These are phyloP conservation scores for Channa striata DNA, from an alignment of 2,797 vertebrate genomes.

Conservation along the genomic window DNA sequence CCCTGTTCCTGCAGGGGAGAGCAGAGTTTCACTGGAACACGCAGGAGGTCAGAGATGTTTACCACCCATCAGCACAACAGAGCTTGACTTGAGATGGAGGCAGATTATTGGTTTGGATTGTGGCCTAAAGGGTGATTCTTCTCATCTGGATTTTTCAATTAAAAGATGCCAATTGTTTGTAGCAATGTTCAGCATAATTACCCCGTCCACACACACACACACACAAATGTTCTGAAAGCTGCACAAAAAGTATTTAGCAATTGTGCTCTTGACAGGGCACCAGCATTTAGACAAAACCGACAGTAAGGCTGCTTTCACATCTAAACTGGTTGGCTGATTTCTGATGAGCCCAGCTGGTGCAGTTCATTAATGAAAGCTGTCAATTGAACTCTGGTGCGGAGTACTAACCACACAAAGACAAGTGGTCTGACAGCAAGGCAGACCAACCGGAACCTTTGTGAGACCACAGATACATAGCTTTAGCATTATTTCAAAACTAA, in stretches of 20 bases:
- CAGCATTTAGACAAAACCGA: not conserved
- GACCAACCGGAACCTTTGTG: too few species aligned
- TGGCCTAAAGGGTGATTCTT: not conserved
- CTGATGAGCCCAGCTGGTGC: not conserved
- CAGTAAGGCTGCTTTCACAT: not conserved
- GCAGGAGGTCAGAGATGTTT: slow-evolving; percentile 41
- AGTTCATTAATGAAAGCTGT: not conserved
- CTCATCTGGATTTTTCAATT: not conserved
- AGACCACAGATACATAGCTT: too few species aligned
- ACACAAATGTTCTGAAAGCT: not conserved
- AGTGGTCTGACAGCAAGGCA: not conserved
- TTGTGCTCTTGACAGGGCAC: not conserved
- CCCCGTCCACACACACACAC: not conserved
- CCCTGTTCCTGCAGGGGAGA: slow-evolving; percentile 27
- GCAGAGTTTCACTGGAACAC: slow-evolving; percentile 6
- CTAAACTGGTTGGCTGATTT: not conserved
- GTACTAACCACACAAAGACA: not conserved
- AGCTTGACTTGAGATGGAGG: slow-evolving; percentile 14
- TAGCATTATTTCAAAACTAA: too few species aligned
- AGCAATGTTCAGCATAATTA: not conserved
- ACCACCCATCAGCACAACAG: not conserved
- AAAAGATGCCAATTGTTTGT: not conserved
- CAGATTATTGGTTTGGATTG: slow-evolving; percentile 14
- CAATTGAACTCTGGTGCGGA: too few species aligned
- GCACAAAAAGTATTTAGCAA: not conserved